Conservation (phyloP, 1,140 invertebrate species). For the Brachionus calyciflorus region DNA sequence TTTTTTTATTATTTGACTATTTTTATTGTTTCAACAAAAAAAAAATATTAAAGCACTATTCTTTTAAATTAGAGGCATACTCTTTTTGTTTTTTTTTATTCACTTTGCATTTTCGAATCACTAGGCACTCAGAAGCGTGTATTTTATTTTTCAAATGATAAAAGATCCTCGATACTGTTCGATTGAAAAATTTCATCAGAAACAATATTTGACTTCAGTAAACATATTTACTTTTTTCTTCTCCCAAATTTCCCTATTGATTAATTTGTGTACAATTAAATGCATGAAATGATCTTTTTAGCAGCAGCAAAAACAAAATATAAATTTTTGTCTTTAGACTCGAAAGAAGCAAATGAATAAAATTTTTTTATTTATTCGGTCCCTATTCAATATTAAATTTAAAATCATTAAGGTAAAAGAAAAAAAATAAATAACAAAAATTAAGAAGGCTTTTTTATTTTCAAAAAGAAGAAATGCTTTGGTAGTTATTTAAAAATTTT, state of each 20-base stretch:
- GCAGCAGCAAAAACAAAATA: not conserved
- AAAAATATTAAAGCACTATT: too few species aligned
- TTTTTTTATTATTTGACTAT: not conserved
- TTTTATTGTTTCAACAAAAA: constrained; percentile 30
- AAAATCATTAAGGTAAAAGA: too few species aligned
- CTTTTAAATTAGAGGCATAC: constrained; percentile 36
- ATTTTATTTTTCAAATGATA: not conserved
- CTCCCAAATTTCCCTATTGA: not conserved
- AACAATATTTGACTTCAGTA: not conserved
- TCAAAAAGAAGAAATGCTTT: too few species aligned
- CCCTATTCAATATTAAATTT: too few species aligned
- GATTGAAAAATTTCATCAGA: too few species aligned
- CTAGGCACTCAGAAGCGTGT: constrained; percentile 18
- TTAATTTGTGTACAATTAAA: constrained; percentile 35
- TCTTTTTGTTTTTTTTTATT: constrained; percentile 25
- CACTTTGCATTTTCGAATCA: not conserved
- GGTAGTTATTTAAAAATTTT: too few species aligned
- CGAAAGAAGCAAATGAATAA: not conserved
- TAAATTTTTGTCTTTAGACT: not conserved
- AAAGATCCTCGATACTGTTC: not conserved
- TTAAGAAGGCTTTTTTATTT: too few species aligned
- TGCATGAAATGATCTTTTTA: constrained; percentile 35
- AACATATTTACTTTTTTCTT: not conserved
- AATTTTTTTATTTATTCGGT: too few species aligned
- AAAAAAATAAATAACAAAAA: too few species aligned